Percentiles rank a stretch among this genome's conserved stretches.
These are phyloP conservation scores for Alexandromys fortis DNA, from an alignment of 2,113 vertebrate genomes.

Conservation along the genomic window DNA sequence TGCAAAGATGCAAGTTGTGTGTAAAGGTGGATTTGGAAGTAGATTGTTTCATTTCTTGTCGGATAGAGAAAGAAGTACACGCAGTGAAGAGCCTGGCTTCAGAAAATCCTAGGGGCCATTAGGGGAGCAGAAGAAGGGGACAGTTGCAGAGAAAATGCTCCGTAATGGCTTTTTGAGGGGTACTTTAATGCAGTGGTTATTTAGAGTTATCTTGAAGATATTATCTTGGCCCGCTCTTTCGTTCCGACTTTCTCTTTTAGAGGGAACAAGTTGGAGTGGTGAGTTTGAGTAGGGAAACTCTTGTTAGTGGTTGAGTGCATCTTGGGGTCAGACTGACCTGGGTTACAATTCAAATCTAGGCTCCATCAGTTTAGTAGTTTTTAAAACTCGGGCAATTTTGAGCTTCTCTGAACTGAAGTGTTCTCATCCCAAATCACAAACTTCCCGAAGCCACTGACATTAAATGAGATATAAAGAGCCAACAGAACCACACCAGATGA, in stretches of 20 bases:
- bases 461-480: neutral
- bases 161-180: conserved; percentile 36
- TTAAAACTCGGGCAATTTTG: neutral
- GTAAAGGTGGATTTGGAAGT: conserved; percentile 36
- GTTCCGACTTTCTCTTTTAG: conserved; percentile 45
- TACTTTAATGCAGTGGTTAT: conserved; percentile 35
- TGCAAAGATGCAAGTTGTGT: neutral
- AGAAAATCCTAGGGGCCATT: neutral
- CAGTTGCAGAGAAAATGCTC: neutral
- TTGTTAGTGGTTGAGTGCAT: neutral
- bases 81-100: neutral
- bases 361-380: neutral
- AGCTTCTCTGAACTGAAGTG: neutral
- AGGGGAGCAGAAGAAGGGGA: neutral
- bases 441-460: neutral
- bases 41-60: conserved; percentile 35
- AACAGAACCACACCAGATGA: neutral
- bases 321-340: conserved; percentile 43
- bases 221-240: conserved; percentile 35
- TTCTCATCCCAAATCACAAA: conserved; percentile 21
- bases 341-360: conserved; percentile 47
- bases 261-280: neutral
- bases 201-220: conserved; percentile 46
- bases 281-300: neutral
- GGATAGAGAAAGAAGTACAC: conserved; percentile 29